phyloP scores from a whole-genome alignment of 2,797 vertebrate species.

The Chloroceryle amazona region DNA sequence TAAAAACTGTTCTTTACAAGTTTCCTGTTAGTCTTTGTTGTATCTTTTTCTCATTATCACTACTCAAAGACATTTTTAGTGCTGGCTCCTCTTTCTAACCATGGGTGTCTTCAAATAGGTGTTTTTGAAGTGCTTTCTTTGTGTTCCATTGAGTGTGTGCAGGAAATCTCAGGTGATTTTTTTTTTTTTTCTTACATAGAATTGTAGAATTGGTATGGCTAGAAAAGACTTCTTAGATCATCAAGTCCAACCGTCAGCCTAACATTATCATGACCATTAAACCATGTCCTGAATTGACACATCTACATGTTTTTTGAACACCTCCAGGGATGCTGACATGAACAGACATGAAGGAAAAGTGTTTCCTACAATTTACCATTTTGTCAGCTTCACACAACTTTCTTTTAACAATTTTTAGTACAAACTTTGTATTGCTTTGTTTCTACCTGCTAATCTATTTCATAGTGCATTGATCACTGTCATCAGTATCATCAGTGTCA shows the following conservation, averaged over 20 bases:
- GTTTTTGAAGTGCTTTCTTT: constrained; percentile 50
- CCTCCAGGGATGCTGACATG: not conserved
- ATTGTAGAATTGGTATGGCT: no score
- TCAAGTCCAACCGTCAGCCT: no score
- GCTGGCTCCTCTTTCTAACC: constrained; percentile 14
- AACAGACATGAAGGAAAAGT: constrained; percentile 49
- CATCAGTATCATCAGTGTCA: not conserved
- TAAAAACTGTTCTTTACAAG: not conserved
- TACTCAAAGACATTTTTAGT: constrained; percentile 40
- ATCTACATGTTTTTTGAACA: no score
- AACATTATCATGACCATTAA: no score
- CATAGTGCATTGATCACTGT: not conserved
- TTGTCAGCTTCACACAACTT: not conserved
- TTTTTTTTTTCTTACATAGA: not conserved
- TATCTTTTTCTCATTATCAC: constrained; percentile 33
- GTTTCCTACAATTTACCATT: not conserved
- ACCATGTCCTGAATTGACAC: no score
- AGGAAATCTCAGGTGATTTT: not conserved
- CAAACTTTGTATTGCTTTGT: not conserved
- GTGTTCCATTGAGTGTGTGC: not conserved
- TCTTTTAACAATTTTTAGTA: not conserved
- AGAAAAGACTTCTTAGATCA: no score
- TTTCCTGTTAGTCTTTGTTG: not conserved
- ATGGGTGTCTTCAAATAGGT: constrained; percentile 33
- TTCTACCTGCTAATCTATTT: not conserved